These are phyloP conservation scores for Mylabris sibirica DNA, from an alignment of 2,888 invertebrate species.

Conservation along the genomic window DNA sequence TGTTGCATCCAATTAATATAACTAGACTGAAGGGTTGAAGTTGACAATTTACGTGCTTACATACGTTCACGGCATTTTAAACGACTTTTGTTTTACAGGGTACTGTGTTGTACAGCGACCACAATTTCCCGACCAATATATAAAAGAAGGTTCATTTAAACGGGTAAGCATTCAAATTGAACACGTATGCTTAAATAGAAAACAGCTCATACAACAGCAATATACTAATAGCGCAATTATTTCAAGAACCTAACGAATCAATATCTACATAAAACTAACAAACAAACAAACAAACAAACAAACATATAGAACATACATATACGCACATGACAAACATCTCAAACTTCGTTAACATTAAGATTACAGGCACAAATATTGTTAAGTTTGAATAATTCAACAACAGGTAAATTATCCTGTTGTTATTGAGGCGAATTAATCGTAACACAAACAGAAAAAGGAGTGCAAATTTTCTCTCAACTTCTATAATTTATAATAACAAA, in stretches of 20 bases:
- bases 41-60: slow-evolving; percentile 17
- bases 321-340: background rate
- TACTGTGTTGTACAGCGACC: slow-evolving; percentile 86
- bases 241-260: slow-evolving; percentile 11
- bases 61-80: slow-evolving; percentile 24
- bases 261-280: slow-evolving; percentile 11
- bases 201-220: slow-evolving; percentile 9
- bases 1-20: slow-evolving; percentile 30
- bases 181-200: slow-evolving; percentile 24
- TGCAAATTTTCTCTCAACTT: background rate
- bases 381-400: background rate
- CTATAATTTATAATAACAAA: background rate
- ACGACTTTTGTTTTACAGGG: slow-evolving; percentile 62
- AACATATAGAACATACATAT: background rate
- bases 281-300: slow-evolving; percentile 10
- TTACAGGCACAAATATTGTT: background rate
- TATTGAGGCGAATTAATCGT: background rate
- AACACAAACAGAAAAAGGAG: background rate
- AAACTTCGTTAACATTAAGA: background rate
- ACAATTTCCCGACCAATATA: slow-evolving; percentile 82
- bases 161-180: slow-evolving; percentile 68
- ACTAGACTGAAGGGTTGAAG: slow-evolving; percentile 21
- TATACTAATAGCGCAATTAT: slow-evolving; percentile 12
- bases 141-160: slow-evolving; percentile 85
- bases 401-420: background rate